phyloP scores from a whole-genome alignment of 2,113 vertebrate species.

The sheep (Ovis aries) region DNA sequence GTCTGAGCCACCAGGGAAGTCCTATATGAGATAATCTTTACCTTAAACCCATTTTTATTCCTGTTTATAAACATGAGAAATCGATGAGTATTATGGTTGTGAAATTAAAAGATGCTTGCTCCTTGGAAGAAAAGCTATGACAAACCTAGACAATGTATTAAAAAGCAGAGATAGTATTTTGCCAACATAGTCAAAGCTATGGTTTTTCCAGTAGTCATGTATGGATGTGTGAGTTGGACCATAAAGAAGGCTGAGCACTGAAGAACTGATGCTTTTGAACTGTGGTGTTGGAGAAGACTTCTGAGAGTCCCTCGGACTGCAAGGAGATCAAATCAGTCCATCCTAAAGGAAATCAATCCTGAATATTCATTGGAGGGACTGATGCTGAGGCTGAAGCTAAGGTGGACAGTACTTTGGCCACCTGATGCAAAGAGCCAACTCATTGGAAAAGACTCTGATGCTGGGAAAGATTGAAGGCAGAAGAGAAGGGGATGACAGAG shows the following conservation, averaged over 20 bases:
- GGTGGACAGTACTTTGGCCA: neutral
- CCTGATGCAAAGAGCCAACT: neutral
- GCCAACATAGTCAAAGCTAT: neutral
- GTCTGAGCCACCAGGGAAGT: no score
- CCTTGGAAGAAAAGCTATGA: neutral
- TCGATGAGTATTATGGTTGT: neutral
- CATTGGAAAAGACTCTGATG: neutral
- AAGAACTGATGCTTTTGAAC: neutral
- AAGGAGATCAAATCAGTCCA: neutral
- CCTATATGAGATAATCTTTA: neutral
- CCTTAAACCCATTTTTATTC: neutral
- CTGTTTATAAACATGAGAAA: neutral
- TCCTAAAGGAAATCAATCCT: neutral
- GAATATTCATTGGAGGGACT: neutral
- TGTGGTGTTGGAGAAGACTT: neutral
- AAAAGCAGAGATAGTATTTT: neutral
- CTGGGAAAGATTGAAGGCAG: neutral
- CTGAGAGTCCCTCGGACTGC: neutral
- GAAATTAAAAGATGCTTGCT: neutral
- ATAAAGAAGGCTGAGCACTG: neutral
- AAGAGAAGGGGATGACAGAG: neutral
- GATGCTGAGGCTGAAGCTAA: neutral
- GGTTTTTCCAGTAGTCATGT: neutral
- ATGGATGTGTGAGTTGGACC: neutral
- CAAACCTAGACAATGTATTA: neutral